Evolutionary conservation across 2,888 invertebrate genomes (phyloP), one percentile per base, ranked within the genome.

Genomic region (Ophonus ardosiacus): DNA sequence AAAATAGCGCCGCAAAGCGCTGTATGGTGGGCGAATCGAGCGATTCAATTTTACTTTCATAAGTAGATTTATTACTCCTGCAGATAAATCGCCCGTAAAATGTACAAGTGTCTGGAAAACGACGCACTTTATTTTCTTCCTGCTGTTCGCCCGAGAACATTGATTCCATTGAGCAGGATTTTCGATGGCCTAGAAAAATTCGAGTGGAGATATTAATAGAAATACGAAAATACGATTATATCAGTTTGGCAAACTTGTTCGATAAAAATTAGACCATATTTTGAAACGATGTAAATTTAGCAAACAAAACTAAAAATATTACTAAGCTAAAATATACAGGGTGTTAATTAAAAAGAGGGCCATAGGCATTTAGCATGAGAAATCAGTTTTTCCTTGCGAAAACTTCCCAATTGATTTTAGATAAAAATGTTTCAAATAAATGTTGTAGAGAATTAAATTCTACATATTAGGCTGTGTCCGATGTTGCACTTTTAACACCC

Each of bases 1-100:
- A 79, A 78, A 84, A 84, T 84, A 84, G 79, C 59, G 18, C 40
- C 65, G 79, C 78, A 79, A 18, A 17, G 2, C 40, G 51, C 71
- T 74, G 71, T 10, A 18, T 74, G 43, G 71, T 74, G 71, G 71
- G 71, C 71, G 71, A 40, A 40, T 3, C 31, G 6, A 40, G 31
- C 31, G 6, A 31, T 74, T 74, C 40, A 15, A 43, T 74, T 74
- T 74, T 74, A 18, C 71, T 74, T 74, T 43, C 43, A 6, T 74
- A 24, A 7, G 43, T 13, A 43, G 38, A 74, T 74, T 43, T 74
- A 74, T 74, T 74, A 51, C 43, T 51, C 43, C 5, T 8, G 13
- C 13, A 13, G 43, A 51, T 51, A 51, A 51, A 51, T 51, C 43
- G 59, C 59, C 7, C 59, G 7, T 10, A 15, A 17, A 59, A 15